Conservation (phyloP, 1,140 invertebrate genomes). For the Aradophagus sp. region DNA sequence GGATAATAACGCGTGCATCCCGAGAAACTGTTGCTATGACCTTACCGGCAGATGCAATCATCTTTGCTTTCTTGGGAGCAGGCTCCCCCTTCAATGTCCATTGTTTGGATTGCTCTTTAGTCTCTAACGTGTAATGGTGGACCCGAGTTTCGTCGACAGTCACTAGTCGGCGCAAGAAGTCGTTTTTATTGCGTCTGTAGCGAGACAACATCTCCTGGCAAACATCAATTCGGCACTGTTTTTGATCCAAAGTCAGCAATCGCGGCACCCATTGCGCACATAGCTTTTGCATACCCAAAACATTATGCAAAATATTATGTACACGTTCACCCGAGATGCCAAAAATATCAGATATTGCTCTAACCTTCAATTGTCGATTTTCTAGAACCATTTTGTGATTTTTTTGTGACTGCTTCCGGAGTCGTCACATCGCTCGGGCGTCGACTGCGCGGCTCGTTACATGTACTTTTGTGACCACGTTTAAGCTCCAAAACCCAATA, state of each 20-base stretch:
- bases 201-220: not conserved
- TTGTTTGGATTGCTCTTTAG: constrained; percentile 30
- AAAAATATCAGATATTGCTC: too few relatives aligned
- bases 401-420: too few relatives aligned
- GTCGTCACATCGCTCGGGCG: too few relatives aligned
- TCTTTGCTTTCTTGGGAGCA: constrained; percentile 30
- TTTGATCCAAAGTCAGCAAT: not conserved
- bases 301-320: too few relatives aligned
- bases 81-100: constrained; percentile 8
- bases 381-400: too few relatives aligned
- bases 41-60: constrained; percentile 22
- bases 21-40: constrained; percentile 66
- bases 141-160: constrained; percentile 50
- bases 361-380: too few relatives aligned
- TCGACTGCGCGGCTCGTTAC: too few relatives aligned
- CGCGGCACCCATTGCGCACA: not conserved
- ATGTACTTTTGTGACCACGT: too few relatives aligned
- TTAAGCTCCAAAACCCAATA: too few relatives aligned
- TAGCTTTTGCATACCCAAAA: not conserved
- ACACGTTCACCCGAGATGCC: too few relatives aligned
- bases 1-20: constrained; percentile 63
- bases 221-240: not conserved
- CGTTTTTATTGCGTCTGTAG: constrained; percentile 1
- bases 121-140: constrained; percentile 27
- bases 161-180: constrained; percentile 32